Conservation (phyloP, 2,888 invertebrate genomes). For the Myopa tessellatipennis region DNA sequence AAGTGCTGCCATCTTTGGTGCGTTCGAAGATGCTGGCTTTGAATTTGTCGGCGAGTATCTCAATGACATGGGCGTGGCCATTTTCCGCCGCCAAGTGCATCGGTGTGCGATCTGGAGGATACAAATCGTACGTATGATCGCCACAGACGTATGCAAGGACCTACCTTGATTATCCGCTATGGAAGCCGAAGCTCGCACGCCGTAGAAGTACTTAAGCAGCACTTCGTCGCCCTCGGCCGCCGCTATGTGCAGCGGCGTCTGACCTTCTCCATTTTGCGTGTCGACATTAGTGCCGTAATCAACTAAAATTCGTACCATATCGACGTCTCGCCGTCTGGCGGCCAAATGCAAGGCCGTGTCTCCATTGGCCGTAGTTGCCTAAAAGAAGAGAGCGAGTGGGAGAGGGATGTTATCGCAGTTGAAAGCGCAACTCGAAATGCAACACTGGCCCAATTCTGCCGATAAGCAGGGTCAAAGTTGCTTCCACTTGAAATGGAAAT, state of each 20-base stretch:
- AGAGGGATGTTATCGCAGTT: neutral
- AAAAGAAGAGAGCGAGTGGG: conserved; percentile 45
- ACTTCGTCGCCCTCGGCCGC: conserved; percentile 96
- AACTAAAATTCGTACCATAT: conserved; percentile 91
- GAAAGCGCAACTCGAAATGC: neutral
- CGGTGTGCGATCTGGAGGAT: conserved; percentile 85
- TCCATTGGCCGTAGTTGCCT: conserved; percentile 84
- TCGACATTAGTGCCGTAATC: conserved; percentile 94
- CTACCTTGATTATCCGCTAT: conserved; percentile 91
- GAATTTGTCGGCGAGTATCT: conserved; percentile 96
- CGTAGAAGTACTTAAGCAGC: conserved; percentile 94
- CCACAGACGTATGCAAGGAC: conserved; percentile 27
- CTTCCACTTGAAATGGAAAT: conserved; percentile 54
- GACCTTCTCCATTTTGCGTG: conserved; percentile 92
- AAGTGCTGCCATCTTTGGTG: conserved; percentile 97
- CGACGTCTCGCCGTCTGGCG: conserved; percentile 90
- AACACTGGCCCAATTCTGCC: neutral
- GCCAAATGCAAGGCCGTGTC: conserved; percentile 96
- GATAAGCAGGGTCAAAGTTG: conserved; percentile 38
- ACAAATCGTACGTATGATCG: too few relatives aligned
- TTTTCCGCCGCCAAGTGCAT: conserved; percentile 98
- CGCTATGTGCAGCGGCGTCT: conserved; percentile 94
- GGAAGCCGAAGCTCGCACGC: conserved; percentile 93
- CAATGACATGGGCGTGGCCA: conserved; percentile 95
- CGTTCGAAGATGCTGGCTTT: conserved; percentile 96